Percentiles rank a stretch among this genome's conserved stretches.
Evolutionary conservation across 2,888 invertebrate species (phyloP).

Genomic region (Suillia variegata): DNA sequence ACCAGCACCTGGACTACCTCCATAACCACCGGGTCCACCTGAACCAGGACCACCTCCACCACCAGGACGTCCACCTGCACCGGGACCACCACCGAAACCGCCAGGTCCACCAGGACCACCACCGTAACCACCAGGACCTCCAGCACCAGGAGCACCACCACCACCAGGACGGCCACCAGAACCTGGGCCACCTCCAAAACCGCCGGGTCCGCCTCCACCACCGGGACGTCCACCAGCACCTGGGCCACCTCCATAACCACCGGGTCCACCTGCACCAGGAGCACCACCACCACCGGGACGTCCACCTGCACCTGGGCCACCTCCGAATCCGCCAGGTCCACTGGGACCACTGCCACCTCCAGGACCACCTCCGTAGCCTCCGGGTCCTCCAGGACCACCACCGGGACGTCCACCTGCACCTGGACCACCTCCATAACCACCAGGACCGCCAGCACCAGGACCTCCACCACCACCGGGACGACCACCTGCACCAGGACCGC

Average conservation of each 20-base stretch:
- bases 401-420: slow-evolving; percentile 32
- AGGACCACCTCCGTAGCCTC: slow-evolving; percentile 16
- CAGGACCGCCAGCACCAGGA: slow-evolving; percentile 35
- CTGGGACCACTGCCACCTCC: slow-evolving; percentile 18
- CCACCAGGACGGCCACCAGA: slow-evolving; percentile 3
- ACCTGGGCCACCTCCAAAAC: slow-evolving; percentile 18
- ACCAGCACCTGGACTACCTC: slow-evolving; percentile 32
- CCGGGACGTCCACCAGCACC: slow-evolving; percentile 24
- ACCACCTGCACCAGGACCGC: slow-evolving; percentile 27
- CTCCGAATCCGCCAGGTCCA: slow-evolving; percentile 7
- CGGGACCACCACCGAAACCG: slow-evolving; percentile 18
- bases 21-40: slow-evolving; percentile 20
- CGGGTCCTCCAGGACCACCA: slow-evolving; percentile 27
- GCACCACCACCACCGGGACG: slow-evolving; percentile 22
- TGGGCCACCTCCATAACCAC: slow-evolving; percentile 22
- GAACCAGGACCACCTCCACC: slow-evolving; percentile 35
- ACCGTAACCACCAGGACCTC: slow-evolving; percentile 18
- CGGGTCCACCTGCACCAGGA: slow-evolving; percentile 33
- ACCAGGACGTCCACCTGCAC: slow-evolving; percentile 19
- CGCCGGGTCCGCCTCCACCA: slow-evolving; percentile 2
- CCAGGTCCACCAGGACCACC: slow-evolving; percentile 16
- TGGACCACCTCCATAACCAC: slow-evolving; percentile 18
- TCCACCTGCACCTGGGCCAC: slow-evolving; percentile 13
- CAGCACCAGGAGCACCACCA: slow-evolving; percentile 31
- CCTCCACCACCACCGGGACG: slow-evolving; percentile 37